These are phyloP conservation scores for Troides aeacus DNA, from an alignment of 2,888 invertebrate genomes.

Conservation along the genomic window DNA sequence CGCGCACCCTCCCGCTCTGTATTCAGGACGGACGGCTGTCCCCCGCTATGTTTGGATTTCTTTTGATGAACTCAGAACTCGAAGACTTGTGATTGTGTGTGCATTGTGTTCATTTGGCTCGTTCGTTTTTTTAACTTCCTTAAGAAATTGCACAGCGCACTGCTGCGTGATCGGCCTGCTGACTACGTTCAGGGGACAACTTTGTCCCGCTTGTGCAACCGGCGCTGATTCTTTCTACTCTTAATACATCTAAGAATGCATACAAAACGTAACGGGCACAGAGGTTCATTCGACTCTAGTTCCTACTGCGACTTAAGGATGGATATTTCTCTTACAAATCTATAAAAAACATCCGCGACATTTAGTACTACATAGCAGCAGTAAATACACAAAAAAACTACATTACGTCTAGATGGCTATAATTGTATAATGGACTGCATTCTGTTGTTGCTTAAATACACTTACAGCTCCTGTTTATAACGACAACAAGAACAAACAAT, in stretches of 20 bases:
- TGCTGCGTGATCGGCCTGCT: constrained; percentile 19
- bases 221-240: neutral
- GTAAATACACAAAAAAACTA: no score
- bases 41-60: constrained; percentile 66
- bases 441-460: constrained; percentile 31
- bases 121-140: constrained; percentile 35
- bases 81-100: constrained; percentile 42
- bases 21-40: constrained; percentile 64
- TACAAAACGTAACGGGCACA: neutral
- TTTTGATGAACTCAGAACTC: constrained; percentile 69
- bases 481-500: constrained; percentile 34
- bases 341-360: no score
- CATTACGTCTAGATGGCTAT: no score
- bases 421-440: constrained; percentile 10
- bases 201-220: neutral
- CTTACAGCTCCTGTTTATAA: constrained; percentile 30
- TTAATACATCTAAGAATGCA: neutral
- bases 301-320: no score
- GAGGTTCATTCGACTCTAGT: no score
- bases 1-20: constrained; percentile 52
- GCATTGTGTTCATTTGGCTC: constrained; percentile 43
- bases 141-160: constrained; percentile 23
- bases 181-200: neutral
- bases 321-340: no score
- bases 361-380: no score